Conservation (phyloP, 1,140 invertebrate genomes). For the Cepaea nemoralis region DNA sequence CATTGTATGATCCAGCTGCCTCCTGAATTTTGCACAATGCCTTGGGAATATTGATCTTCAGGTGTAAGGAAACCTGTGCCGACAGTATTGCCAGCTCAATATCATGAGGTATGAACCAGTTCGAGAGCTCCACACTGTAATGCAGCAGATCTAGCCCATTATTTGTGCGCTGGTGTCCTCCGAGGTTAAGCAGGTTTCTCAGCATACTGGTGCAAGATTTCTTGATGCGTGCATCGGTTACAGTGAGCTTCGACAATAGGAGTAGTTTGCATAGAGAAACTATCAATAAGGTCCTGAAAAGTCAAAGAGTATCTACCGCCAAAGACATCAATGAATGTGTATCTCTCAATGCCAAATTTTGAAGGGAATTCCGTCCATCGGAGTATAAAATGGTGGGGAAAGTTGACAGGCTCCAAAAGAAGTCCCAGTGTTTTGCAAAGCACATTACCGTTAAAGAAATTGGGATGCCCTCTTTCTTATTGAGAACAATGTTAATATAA, state of each 20-base stretch:
- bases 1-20: neutral
- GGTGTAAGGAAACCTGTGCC: neutral
- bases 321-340: conserved; percentile 28
- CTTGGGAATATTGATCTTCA: neutral
- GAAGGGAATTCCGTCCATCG: conserved; percentile 23
- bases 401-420: conserved; percentile 29
- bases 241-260: conserved; percentile 9
- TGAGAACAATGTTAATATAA: conserved; percentile 25
- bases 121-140: neutral
- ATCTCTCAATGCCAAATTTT: conserved; percentile 2
- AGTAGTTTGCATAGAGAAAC: neutral
- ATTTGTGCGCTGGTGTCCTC: neutral
- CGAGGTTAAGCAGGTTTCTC: conserved; percentile 8
- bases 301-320: neutral
- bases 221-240: neutral
- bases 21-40: conserved; percentile 17
- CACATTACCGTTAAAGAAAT: conserved; percentile 18
- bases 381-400: conserved; percentile 19
- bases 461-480: conserved; percentile 12
- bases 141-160: neutral
- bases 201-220: conserved; percentile 10
- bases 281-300: conserved; percentile 5
- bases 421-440: conserved; percentile 17
- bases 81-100: neutral
- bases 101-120: neutral